These are phyloP conservation scores for mouse (Mus musculus) DNA, from an alignment of 2,113 vertebrate genomes.

Conservation along the genomic window GRCm39 chrX:19127001-19127500, in stretches of 20 bases:
- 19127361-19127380: neutral
- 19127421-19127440: conserved; percentile 10
- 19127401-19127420: conserved; percentile 12
- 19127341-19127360: neutral
- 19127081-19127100: conserved; percentile 25
- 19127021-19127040: conserved; percentile 7
- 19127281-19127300: neutral
- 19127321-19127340: neutral
- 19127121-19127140: conserved; percentile 34
- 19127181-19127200: conserved; percentile 16
- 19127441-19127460: conserved; percentile 40
- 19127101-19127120: neutral
- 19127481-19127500: neutral
- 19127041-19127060: neutral
- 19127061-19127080: conserved; percentile 1
- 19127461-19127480: neutral
- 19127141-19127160: conserved; percentile 31
- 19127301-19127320: neutral
- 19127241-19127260: conserved; percentile 25
- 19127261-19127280: neutral
- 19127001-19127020: neutral
- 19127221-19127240: neutral
- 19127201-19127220: conserved; percentile 15
- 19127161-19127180: neutral
- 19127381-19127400: neutral